Evolutionary conservation across 2,113 vertebrate species (phyloP).

Genomic region (Tragelaphus imberbis): DNA sequence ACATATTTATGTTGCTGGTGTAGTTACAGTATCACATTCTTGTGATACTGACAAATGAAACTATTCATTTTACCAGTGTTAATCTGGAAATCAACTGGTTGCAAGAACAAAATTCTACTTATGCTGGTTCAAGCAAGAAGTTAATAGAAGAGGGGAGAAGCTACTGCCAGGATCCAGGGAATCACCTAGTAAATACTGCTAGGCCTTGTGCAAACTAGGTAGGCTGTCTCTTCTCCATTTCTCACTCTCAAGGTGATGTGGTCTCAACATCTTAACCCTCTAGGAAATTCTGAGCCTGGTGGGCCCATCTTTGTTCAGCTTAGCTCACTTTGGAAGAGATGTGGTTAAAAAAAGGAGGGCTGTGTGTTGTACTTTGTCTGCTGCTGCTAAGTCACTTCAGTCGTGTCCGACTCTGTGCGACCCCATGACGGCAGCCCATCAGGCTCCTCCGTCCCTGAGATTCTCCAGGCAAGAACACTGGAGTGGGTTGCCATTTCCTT

Average conservation of each 20-base stretch:
- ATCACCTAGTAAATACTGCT: not conserved
- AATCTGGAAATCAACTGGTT: not conserved
- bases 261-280: not conserved
- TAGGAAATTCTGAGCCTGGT: not conserved
- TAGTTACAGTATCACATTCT: not conserved
- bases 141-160: not conserved
- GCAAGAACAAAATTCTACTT: constrained; percentile 2
- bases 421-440: too few relatives aligned
- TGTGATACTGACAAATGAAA: not conserved
- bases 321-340: not conserved
- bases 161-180: not conserved
- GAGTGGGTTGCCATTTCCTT: too few relatives aligned
- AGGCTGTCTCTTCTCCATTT: not conserved
- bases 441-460: too few relatives aligned
- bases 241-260: not conserved
- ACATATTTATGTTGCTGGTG: not conserved
- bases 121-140: not conserved
- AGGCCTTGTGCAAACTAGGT: not conserved
- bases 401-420: too few relatives aligned
- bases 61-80: not conserved
- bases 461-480: too few relatives aligned
- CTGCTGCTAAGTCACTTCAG: too few relatives aligned
- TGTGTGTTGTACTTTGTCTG: not conserved
- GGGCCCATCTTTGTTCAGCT: not conserved
- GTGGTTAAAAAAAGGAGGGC: not conserved